These are phyloP conservation scores for Lacanobia oleracea DNA, from an alignment of 2,888 invertebrate species.

Conservation along the genomic window DNA sequence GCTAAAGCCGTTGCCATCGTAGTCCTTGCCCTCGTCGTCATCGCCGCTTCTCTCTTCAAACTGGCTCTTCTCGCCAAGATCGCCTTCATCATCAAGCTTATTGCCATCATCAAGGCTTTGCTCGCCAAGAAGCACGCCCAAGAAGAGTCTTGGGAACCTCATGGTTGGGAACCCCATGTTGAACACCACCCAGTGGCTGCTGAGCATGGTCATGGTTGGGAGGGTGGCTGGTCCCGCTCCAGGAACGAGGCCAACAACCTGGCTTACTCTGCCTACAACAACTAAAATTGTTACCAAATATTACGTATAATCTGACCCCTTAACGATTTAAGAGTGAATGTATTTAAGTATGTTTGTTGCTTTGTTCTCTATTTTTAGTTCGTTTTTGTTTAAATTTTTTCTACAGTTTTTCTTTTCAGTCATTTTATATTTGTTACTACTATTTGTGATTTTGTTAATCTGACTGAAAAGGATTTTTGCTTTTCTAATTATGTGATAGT, in stretches of 20 bases:
- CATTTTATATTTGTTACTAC: constrained; percentile 73
- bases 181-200: constrained; percentile 74
- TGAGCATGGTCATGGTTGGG: constrained; percentile 81
- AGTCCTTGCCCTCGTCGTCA: constrained; percentile 92
- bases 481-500: constrained; percentile 66
- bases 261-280: constrained; percentile 84
- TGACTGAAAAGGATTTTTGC: constrained; percentile 82
- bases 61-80: constrained; percentile 94
- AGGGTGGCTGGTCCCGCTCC: constrained; percentile 85
- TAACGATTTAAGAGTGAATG: constrained; percentile 69
- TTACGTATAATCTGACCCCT: constrained; percentile 49
- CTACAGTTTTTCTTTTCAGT: constrained; percentile 78
- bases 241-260: constrained; percentile 82
- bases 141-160: constrained; percentile 76
- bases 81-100: constrained; percentile 90
- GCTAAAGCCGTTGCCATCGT: constrained; percentile 92
- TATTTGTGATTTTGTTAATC: constrained; percentile 69
- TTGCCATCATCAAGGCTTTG: constrained; percentile 82
- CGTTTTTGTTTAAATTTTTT: constrained; percentile 46
- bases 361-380: constrained; percentile 13
- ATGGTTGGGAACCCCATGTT: constrained; percentile 75
- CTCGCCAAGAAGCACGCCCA: constrained; percentile 83
- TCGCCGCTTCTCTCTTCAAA: constrained; percentile 93
- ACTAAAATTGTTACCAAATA: constrained; percentile 75
- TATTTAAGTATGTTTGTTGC: constrained; percentile 72